Percentiles rank a stretch among this genome's conserved stretches.
Evolutionary conservation across 2,113 vertebrate genomes (phyloP).

Genomic region (Mesembrinibis cayennensis): DNA sequence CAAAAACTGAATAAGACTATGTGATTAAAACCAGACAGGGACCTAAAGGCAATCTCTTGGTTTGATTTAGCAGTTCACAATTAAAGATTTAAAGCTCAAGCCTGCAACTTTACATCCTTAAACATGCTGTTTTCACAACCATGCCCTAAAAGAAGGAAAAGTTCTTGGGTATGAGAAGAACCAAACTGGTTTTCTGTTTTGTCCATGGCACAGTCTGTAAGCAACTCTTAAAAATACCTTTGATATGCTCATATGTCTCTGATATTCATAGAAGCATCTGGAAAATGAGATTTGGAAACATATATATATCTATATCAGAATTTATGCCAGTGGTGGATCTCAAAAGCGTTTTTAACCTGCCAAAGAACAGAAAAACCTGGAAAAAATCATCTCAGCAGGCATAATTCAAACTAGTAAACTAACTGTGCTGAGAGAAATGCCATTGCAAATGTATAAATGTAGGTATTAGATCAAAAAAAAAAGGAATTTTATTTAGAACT

Average conservation of each 20-base stretch:
- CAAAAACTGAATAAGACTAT: neutral
- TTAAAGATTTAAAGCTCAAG: slow-evolving; percentile 13
- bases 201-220: neutral
- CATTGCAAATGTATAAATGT: neutral
- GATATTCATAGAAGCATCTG: neutral
- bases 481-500: neutral
- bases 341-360: neutral
- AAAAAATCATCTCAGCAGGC: neutral
- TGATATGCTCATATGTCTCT: neutral
- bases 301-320: neutral
- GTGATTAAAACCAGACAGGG: neutral
- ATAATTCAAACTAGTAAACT: neutral
- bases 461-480: neutral
- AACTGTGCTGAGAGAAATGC: neutral
- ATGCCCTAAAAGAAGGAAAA: neutral
- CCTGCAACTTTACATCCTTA: neutral
- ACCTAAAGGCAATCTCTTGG: neutral
- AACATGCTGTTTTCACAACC: neutral
- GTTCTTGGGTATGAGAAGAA: neutral
- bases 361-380: neutral
- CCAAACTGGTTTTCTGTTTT: neutral
- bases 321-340: neutral
- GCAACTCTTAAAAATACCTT: neutral
- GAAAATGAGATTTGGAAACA: neutral
- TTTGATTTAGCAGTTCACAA: slow-evolving; percentile 5